These are phyloP conservation scores for Chrysoperla carnea DNA, from an alignment of 1,140 invertebrate genomes.

Conservation along the genomic window DNA sequence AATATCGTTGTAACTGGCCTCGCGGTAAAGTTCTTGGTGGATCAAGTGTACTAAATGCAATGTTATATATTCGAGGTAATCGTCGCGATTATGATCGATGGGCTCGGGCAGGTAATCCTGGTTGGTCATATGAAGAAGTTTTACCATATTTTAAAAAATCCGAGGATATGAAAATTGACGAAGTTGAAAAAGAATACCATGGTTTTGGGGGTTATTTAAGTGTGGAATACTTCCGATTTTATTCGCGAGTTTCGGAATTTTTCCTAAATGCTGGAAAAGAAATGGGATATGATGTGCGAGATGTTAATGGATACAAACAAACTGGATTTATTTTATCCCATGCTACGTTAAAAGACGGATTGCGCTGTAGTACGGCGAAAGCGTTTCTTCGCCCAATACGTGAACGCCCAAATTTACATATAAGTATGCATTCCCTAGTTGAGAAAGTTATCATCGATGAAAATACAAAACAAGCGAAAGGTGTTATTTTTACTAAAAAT, in stretches of 20 bases:
- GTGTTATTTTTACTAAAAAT: conserved; percentile 39
- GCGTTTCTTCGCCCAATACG: conserved; percentile 56
- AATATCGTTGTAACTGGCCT: conserved; percentile 46
- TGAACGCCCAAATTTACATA: conserved; percentile 52
- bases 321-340: conserved; percentile 53
- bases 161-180: conserved; percentile 47
- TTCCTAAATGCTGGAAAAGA: conserved; percentile 51
- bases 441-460: conserved; percentile 43
- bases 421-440: conserved; percentile 43
- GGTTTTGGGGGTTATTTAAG: conserved; percentile 43
- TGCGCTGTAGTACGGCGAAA: conserved; percentile 65
- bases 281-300: conserved; percentile 47
- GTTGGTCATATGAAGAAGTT: conserved; percentile 59
- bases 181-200: conserved; percentile 43
- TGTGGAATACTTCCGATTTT: conserved; percentile 42
- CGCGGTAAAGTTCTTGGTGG: conserved; percentile 67
- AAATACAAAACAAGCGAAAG: conserved; percentile 31
- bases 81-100: conserved; percentile 69
- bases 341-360: conserved; percentile 62
- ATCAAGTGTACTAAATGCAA: conserved; percentile 67
- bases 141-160: conserved; percentile 67
- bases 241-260: conserved; percentile 37
- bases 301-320: conserved; percentile 58
- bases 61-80: conserved; percentile 80
- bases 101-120: conserved; percentile 47